A percentile compares a stretch with the other conserved stretches of the same genome.
phyloP scores from a whole-genome alignment of 2,113 vertebrate species.

The Tragelaphus strepsiceros region DNA sequence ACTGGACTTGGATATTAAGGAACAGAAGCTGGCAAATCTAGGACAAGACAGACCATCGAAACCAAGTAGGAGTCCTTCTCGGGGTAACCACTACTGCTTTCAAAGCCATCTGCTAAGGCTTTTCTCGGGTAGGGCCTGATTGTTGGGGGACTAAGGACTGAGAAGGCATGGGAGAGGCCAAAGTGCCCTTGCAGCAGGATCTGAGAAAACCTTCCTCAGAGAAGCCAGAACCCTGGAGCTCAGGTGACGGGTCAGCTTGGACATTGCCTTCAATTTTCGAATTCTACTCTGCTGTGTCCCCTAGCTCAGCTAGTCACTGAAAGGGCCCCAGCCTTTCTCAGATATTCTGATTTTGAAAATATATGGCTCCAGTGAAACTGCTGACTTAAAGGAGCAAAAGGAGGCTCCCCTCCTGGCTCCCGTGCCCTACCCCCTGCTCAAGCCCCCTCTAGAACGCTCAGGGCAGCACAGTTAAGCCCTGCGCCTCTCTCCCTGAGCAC shows the following conservation, averaged over 20 bases:
- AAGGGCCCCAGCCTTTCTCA: background rate
- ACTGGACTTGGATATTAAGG: background rate
- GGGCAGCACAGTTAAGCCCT: slow-evolving; percentile 59
- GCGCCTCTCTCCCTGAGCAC: slow-evolving; percentile 76
- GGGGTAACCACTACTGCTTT: background rate
- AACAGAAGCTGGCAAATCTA: background rate
- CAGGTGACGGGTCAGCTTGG: background rate
- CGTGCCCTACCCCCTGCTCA: background rate
- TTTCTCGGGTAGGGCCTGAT: background rate
- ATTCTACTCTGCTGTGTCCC: background rate
- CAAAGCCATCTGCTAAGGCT: background rate
- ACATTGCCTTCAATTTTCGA: background rate
- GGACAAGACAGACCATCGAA: background rate
- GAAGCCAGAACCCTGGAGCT: background rate
- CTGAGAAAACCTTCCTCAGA: background rate
- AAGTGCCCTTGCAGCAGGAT: background rate
- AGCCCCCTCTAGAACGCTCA: background rate
- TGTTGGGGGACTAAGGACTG: background rate
- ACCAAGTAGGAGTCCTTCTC: background rate
- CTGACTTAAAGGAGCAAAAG: background rate
- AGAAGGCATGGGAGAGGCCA: background rate
- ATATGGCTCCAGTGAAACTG: background rate
- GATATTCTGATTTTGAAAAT: background rate
- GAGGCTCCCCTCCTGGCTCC: background rate
- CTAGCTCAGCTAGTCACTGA: background rate